A percentile compares a stretch with the other conserved stretches of the same genome.
Conservation (phyloP, 2,113 vertebrate species). For the Cavia aperea region DNA sequence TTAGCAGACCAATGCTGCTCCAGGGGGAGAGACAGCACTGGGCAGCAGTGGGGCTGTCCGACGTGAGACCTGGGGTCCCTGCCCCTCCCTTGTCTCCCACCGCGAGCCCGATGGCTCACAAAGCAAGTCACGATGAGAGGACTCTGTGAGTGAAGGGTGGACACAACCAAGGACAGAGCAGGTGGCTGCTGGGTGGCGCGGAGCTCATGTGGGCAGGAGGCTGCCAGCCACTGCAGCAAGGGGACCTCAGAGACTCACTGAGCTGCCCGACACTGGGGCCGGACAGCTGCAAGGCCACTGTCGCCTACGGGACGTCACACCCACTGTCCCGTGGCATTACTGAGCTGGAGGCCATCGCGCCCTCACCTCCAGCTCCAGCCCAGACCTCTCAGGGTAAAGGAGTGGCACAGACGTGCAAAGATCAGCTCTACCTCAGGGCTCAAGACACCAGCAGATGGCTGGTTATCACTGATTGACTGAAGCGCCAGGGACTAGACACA, state of each 20-base stretch:
- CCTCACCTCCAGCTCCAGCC: not conserved
- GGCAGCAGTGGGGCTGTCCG: not conserved
- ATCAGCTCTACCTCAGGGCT: not conserved
- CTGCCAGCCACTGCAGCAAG: not conserved
- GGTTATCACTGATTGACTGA: not conserved
- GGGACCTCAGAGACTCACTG: not conserved
- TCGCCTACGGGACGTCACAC: not conserved
- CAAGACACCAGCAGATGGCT: not conserved
- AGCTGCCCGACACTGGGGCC: not conserved
- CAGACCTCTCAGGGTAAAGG: not conserved
- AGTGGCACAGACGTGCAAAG: not conserved
- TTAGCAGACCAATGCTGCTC: not conserved
- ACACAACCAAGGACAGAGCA: not conserved
- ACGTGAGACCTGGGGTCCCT: not conserved
- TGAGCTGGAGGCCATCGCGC: not conserved
- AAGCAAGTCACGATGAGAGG: not conserved
- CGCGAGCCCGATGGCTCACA: not conserved
- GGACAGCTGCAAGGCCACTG: not conserved
- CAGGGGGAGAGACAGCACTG: not conserved
- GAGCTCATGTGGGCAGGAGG: not conserved
- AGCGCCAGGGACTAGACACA: not conserved
- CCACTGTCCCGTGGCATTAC: not conserved
- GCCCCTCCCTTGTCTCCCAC: not conserved
- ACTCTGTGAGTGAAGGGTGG: not conserved
- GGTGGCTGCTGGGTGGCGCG: not conserved